phyloP scores from a whole-genome alignment of 92 coral and sea anemone species.

The Virgularia gustaviana region DNA sequence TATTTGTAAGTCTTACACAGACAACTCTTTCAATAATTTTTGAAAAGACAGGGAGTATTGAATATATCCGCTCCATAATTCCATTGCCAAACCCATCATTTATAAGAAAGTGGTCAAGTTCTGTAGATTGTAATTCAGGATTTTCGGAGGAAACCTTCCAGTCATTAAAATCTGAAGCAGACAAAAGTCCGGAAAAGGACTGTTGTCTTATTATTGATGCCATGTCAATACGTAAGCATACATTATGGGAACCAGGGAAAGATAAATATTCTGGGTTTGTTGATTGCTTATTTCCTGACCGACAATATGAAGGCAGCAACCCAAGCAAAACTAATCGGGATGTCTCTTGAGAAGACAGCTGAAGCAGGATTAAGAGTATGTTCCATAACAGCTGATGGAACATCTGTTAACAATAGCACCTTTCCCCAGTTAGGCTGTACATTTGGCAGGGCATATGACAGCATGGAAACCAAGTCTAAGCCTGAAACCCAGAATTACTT shows the following conservation, averaged over 20 bases:
- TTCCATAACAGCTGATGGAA: slow-evolving; percentile 12
- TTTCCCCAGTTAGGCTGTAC: neutral
- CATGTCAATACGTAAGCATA: slow-evolving; percentile 10
- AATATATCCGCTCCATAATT: neutral
- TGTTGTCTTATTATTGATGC: slow-evolving; percentile 4
- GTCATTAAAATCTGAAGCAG: too few relatives aligned
- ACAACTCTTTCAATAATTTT: too few relatives aligned
- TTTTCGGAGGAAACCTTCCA: neutral
- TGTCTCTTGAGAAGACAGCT: neutral
- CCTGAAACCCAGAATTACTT: too few relatives aligned
- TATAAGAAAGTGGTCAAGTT: slow-evolving; percentile 9
- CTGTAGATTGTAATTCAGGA: slow-evolving; percentile 1
- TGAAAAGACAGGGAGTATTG: too few relatives aligned
- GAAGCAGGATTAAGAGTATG: neutral
- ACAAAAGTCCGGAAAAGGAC: too few relatives aligned
- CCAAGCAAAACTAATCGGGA: neutral
- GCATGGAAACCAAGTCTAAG: neutral
- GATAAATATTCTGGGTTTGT: slow-evolving; percentile 13
- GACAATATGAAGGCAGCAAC: neutral
- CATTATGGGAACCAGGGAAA: neutral
- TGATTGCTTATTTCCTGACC: slow-evolving; percentile 2
- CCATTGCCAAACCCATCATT: slow-evolving; percentile 11
- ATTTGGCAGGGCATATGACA: neutral
- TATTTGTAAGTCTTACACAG: too few relatives aligned
- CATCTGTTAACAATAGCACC: neutral